phyloP scores from a whole-genome alignment of 2,113 vertebrate species.

The Scalopus aquaticus region DNA sequence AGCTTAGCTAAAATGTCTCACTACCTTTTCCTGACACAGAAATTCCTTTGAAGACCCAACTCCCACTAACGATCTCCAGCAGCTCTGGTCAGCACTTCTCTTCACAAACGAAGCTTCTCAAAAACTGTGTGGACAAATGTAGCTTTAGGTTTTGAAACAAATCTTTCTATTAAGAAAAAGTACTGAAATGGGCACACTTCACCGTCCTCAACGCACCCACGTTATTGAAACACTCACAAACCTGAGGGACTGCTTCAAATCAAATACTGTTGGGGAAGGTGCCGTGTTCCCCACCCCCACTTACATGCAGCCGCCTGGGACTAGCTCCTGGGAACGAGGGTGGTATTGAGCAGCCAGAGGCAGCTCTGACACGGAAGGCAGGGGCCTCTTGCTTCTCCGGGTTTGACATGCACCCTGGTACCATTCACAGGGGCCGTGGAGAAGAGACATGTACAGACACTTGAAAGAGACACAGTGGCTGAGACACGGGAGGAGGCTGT shows the following conservation, averaged over 20 bases:
- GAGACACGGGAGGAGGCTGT: no score
- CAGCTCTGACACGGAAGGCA: no score
- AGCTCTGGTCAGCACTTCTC: conserved; percentile 8
- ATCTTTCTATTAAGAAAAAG: conserved; percentile 8
- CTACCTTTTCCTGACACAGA: neutral
- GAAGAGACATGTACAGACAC: no score
- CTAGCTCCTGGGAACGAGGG: no score
- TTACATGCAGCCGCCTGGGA: no score
- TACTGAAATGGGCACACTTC: neutral
- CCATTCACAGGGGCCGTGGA: no score
- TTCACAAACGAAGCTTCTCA: conserved; percentile 53
- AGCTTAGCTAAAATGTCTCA: conserved; percentile 17
- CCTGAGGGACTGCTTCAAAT: neutral
- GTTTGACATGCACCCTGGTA: no score
- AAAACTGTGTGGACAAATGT: conserved; percentile 29
- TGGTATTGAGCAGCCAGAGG: no score
- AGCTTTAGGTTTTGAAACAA: conserved; percentile 34
- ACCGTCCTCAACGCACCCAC: neutral
- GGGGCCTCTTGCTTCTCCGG: no score
- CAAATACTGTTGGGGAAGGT: neutral
- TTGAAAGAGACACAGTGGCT: no score
- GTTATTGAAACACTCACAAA: conserved; percentile 4
- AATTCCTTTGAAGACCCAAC: conserved; percentile 1
- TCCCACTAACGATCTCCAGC: neutral
- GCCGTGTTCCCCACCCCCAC: no score